Conservation (phyloP, 53 echinoderm and acorn worm genomes). For the Luidia sarsii region DNA sequence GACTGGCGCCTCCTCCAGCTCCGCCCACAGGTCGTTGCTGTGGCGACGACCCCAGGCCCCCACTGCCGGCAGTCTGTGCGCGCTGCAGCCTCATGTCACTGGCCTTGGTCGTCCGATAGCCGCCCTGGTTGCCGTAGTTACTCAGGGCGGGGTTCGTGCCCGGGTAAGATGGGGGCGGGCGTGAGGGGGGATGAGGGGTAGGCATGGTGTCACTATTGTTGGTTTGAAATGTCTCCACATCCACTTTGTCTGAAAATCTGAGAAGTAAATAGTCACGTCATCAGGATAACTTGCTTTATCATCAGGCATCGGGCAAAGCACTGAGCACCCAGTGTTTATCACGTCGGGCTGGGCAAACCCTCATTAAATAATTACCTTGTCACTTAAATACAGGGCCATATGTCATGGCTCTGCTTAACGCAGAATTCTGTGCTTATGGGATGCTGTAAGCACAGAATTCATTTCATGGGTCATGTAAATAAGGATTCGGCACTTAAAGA, state of each 20-base stretch:
- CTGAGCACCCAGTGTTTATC: too few species aligned
- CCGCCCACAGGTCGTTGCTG: constrained; percentile 13
- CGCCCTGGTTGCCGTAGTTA: constrained; percentile 49
- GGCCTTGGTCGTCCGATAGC: constrained; percentile 58
- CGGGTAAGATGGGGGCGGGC: constrained; percentile 44
- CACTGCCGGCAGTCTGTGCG: constrained; percentile 24
- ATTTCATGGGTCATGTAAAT: too few species aligned
- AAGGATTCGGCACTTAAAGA: too few species aligned
- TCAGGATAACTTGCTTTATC: too few species aligned
- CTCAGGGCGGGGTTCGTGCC: constrained; percentile 15
- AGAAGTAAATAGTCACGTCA: too few species aligned
- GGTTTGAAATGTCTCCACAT: constrained; percentile 36
- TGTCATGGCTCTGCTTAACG: too few species aligned
- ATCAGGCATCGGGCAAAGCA: too few species aligned
- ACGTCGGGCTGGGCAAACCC: too few species aligned
- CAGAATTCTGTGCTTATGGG: too few species aligned
- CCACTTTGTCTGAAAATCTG: constrained; percentile 48
- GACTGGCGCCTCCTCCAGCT: neutral
- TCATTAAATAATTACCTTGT: too few species aligned
- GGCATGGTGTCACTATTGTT: constrained; percentile 5
- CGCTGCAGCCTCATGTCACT: constrained; percentile 59
- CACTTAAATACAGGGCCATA: too few species aligned
- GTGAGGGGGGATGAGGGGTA: constrained; percentile 13
- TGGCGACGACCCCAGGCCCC: constrained; percentile 15
- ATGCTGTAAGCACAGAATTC: too few species aligned